phyloP scores from a whole-genome alignment of 2,113 vertebrate species.

The Neodon shergylaensis region DNA sequence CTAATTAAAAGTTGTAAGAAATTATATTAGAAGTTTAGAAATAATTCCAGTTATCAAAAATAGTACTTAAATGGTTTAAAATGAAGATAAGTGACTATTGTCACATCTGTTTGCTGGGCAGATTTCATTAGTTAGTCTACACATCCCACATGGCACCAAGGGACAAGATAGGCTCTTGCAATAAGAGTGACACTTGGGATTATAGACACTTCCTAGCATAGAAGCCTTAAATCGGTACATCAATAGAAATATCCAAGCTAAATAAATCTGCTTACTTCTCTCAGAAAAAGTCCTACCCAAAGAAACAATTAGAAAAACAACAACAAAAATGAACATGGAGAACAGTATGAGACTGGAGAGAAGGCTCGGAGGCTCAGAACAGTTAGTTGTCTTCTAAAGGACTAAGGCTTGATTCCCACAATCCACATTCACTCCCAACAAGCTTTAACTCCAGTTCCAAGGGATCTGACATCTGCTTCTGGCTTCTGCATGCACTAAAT shows the following conservation, averaged over 20 bases:
- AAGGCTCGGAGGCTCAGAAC: background rate
- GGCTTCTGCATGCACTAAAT: background rate
- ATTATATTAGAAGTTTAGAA: background rate
- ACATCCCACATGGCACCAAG: background rate
- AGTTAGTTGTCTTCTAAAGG: background rate
- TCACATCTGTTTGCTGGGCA: constrained; percentile 15
- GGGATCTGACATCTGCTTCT: background rate
- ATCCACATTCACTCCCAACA: background rate
- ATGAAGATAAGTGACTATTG: background rate
- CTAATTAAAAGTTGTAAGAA: background rate
- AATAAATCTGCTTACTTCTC: background rate
- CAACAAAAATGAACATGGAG: constrained; percentile 13
- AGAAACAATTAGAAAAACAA: background rate
- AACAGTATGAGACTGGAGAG: background rate
- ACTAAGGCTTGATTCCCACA: background rate
- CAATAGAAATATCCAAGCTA: background rate
- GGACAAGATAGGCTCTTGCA: constrained; percentile 34
- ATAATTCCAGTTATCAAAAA: background rate
- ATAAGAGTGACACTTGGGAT: background rate
- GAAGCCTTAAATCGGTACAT: background rate
- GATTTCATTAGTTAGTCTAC: constrained; percentile 35
- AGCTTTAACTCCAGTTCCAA: background rate
- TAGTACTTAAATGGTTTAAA: background rate
- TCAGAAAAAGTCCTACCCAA: background rate
- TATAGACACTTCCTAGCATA: background rate